Percentiles rank a stretch among this genome's conserved stretches.
phyloP scores from a whole-genome alignment of 2,888 invertebrate species.

The Alloscopus bannaensis region DNA sequence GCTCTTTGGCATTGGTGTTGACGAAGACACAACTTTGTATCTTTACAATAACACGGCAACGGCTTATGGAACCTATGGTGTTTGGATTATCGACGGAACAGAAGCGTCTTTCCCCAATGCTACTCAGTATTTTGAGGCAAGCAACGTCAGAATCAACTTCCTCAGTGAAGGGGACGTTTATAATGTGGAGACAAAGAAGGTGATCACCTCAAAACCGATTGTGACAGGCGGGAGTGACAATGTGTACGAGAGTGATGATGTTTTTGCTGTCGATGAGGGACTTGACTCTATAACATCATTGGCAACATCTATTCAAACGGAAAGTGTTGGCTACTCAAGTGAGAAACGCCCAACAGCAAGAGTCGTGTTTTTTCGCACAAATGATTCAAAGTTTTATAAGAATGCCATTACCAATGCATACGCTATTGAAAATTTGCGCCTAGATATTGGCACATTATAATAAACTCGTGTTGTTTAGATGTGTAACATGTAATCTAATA shows the following conservation, averaged over 20 bases:
- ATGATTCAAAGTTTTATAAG: background rate
- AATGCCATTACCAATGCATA: background rate
- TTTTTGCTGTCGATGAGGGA: conserved; percentile 36
- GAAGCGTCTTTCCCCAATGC: conserved; percentile 21
- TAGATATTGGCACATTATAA: conserved; percentile 36
- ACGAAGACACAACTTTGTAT: conserved; percentile 55
- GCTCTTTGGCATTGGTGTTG: conserved; percentile 52
- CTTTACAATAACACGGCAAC: conserved; percentile 32
- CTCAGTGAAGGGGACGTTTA: conserved; percentile 35
- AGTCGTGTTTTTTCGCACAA: background rate
- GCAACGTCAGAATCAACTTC: conserved; percentile 25
- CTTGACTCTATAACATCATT: conserved; percentile 40
- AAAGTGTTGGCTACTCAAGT: conserved; percentile 31
- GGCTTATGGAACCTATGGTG: conserved; percentile 47
- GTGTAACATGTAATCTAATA: background rate
- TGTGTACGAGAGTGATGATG: conserved; percentile 34
- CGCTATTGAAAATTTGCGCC: conserved; percentile 27
- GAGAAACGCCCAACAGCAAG: conserved; percentile 14
- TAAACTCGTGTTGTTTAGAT: background rate
- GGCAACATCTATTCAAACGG: background rate
- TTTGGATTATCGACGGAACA: conserved; percentile 47
- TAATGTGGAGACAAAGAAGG: conserved; percentile 16
- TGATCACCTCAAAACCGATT: conserved; percentile 27
- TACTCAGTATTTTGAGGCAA: conserved; percentile 25
- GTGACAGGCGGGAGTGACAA: background rate